A percentile compares a stretch with the other conserved stretches of the same genome.
Evolutionary conservation across 2,113 vertebrate genomes (phyloP).

Genomic region (Uria lomvia): DNA sequence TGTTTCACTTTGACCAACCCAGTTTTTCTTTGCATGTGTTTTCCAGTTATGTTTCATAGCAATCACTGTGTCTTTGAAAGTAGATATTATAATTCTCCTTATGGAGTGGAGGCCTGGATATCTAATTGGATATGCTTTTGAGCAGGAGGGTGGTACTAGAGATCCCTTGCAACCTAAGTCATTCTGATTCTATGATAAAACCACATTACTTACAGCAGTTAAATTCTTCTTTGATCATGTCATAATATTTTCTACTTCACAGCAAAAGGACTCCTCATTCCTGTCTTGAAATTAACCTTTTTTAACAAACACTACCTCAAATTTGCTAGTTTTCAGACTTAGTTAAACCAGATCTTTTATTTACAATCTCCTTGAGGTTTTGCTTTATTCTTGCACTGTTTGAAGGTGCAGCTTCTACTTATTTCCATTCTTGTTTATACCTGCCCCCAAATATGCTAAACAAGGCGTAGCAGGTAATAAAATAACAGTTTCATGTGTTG

Average conservation of each 20-base stretch:
- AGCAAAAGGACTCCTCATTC: not conserved
- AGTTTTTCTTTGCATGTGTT: not conserved
- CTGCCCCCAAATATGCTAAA: not conserved
- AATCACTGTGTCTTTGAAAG: not conserved
- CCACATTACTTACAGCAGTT: not conserved
- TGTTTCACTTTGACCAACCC: not conserved
- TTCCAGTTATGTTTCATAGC: not conserved
- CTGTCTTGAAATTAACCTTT: not conserved
- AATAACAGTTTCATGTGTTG: not conserved
- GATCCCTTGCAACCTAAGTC: not conserved
- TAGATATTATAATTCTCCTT: not conserved
- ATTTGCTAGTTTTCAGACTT: not conserved
- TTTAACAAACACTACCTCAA: not conserved
- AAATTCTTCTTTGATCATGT: not conserved
- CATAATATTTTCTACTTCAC: not conserved
- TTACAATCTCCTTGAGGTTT: no score
- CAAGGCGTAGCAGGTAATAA: not conserved
- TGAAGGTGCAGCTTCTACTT: not conserved
- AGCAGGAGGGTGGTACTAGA: not conserved
- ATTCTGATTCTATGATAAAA: not conserved
- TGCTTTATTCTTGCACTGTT: not conserved
- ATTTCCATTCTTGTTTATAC: not conserved
- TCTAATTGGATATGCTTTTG: not conserved
- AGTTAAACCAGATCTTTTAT: no score
- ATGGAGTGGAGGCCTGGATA: not conserved